These are phyloP conservation scores for Epizoanthus fatuus DNA, from an alignment of 92 coral and sea anemone species.

Conservation along the genomic window DNA sequence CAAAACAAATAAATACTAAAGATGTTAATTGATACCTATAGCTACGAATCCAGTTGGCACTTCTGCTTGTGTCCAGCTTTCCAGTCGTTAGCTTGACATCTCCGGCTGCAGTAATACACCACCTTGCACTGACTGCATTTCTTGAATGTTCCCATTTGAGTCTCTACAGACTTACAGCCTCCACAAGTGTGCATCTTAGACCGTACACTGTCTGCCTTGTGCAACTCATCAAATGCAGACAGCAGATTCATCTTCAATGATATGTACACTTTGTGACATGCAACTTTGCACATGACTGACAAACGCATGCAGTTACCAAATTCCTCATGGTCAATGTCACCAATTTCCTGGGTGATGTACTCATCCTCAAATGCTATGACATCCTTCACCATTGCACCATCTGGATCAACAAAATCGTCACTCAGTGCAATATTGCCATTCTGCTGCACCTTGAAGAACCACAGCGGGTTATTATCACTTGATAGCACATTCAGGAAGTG, in stretches of 20 bases:
- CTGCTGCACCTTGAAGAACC: conserved; percentile 43
- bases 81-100: conserved; percentile 61
- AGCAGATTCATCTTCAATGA: conserved; percentile 45
- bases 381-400: conserved; percentile 23
- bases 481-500: conserved; percentile 47
- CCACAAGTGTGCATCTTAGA: conserved; percentile 32
- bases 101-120: conserved; percentile 51
- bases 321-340: conserved; percentile 43
- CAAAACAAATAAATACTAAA: no score
- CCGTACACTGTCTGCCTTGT: conserved; percentile 19
- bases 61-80: conserved; percentile 59
- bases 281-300: conserved; percentile 49
- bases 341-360: conserved; percentile 44
- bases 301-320: conserved; percentile 49
- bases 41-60: conserved; percentile 15
- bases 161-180: conserved; percentile 34
- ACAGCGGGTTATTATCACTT: conserved; percentile 52
- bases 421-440: conserved; percentile 47
- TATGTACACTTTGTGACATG: conserved; percentile 54
- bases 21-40: no score
- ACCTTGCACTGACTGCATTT: conserved; percentile 62
- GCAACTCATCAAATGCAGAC: conserved; percentile 10
- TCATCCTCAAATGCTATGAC: conserved; percentile 48
- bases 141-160: conserved; percentile 34
- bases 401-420: conserved; percentile 33